phyloP scores from a whole-genome alignment of 2,888 invertebrate genomes.

The Cyclophora albipunctata region DNA sequence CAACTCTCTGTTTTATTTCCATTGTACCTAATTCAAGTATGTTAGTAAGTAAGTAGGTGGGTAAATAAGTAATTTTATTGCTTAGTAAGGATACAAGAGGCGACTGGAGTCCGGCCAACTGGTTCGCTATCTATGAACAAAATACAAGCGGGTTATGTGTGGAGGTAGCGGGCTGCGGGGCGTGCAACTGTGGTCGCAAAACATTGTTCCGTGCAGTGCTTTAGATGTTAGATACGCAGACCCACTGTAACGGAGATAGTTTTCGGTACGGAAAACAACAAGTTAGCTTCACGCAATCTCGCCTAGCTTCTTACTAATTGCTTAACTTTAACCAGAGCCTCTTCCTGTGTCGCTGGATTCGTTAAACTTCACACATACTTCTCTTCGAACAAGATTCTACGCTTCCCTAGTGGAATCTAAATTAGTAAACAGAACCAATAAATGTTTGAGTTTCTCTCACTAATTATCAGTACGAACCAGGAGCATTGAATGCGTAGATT shows the following conservation, averaged over 20 bases:
- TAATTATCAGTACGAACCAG: too few relatives aligned
- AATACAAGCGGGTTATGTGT: conserved; percentile 27
- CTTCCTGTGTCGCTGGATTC: conserved; percentile 52
- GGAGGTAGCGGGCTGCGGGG: conserved; percentile 15
- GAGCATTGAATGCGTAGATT: too few relatives aligned
- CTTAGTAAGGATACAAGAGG: conserved; percentile 8
- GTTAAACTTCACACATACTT: conserved; percentile 56
- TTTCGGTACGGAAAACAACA: conserved; percentile 61
- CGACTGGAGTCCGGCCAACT: conserved; percentile 54
- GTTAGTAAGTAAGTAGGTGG: conserved; percentile 7
- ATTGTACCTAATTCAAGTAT: neutral
- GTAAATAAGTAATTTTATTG: conserved; percentile 22
- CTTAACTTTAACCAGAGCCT: conserved; percentile 60
- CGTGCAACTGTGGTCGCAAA: conserved; percentile 31
- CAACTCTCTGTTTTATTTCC: conserved; percentile 24
- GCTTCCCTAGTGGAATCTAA: conserved; percentile 7
- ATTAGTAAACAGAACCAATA: neutral
- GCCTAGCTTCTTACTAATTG: conserved; percentile 67
- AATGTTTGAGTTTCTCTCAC: too few relatives aligned
- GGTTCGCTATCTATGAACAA: conserved; percentile 42
- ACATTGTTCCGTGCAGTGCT: conserved; percentile 37
- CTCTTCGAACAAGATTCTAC: conserved; percentile 32
- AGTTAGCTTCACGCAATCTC: conserved; percentile 63
- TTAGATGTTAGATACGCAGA: conserved; percentile 43
- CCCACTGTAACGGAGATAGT: conserved; percentile 67